Evolutionary conservation across 2,888 invertebrate genomes (phyloP).

Genomic region (Tetramorium bicarinatum): DNA sequence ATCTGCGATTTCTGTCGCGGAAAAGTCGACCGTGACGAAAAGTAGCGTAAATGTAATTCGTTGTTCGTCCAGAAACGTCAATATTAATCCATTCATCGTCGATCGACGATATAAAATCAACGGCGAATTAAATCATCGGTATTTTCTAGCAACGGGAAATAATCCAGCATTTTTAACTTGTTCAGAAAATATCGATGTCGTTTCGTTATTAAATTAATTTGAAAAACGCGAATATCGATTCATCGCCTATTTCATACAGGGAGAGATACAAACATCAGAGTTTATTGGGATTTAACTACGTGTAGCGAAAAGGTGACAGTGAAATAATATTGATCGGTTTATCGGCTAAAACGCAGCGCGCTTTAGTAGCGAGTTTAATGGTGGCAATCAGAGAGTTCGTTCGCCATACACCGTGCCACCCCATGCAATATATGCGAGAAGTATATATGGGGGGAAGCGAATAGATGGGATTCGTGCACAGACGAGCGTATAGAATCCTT

Average conservation of each 20-base stretch:
- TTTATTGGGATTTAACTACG: neutral
- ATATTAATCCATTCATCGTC: neutral
- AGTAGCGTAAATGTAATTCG: neutral
- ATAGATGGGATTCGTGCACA: slow-evolving; percentile 14
- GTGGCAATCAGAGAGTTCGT: neutral
- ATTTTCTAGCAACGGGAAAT: neutral
- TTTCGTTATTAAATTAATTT: neutral
- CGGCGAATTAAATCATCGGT: slow-evolving; percentile 20
- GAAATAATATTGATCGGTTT: slow-evolving; percentile 8
- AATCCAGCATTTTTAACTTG: slow-evolving; percentile 2
- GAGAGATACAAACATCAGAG: neutral
- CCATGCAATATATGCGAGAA: slow-evolving; percentile 36
- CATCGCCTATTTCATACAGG: neutral
- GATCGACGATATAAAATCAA: neutral
- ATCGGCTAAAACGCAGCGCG: neutral
- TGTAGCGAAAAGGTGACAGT: neutral
- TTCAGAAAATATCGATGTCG: neutral
- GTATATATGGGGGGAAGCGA: neutral
- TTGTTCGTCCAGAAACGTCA: slow-evolving; percentile 6
- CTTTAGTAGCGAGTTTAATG: neutral
- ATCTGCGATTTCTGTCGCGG: neutral
- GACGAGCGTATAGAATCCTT: slow-evolving; percentile 59
- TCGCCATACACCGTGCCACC: neutral
- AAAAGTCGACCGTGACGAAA: neutral
- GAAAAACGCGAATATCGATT: slow-evolving; percentile 3